Evolutionary conservation across 2,888 invertebrate genomes (phyloP).

Genomic region (Tethea ocularis): DNA sequence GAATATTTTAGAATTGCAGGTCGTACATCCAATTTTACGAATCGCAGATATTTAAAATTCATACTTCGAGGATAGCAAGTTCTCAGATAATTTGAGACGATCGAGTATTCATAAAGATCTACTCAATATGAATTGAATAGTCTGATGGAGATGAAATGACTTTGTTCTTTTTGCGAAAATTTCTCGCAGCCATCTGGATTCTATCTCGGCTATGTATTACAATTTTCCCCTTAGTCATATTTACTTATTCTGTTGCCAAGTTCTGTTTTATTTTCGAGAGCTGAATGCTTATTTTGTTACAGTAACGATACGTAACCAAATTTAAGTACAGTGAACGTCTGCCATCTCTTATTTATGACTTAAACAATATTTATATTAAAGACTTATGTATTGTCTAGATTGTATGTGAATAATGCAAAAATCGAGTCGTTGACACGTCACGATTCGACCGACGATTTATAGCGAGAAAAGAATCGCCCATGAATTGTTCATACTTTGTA

Average conservation of each 20-base stretch:
- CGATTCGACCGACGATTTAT: conserved; percentile 35
- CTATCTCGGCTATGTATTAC: conserved; percentile 54
- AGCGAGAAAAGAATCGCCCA: conserved; percentile 40
- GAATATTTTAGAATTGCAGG: not conserved
- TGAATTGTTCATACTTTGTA: conserved; percentile 65
- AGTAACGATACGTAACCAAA: conserved; percentile 58
- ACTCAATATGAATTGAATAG: conserved; percentile 47
- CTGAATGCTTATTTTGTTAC: conserved; percentile 59
- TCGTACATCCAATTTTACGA: not conserved
- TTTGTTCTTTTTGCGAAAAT: conserved; percentile 49
- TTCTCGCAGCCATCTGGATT: conserved; percentile 59
- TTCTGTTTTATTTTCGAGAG: conserved; percentile 57
- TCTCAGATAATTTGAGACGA: conserved; percentile 41
- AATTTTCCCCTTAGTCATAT: conserved; percentile 56
- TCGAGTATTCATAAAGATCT: conserved; percentile 46
- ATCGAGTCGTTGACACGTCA: conserved; percentile 20
- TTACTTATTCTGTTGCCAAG: conserved; percentile 50
- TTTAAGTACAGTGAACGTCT: conserved; percentile 62
- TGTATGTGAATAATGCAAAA: not conserved
- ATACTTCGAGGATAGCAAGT: conserved; percentile 22
- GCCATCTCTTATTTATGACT: conserved; percentile 46
- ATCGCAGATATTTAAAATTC: not conserved
- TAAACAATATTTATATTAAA: conserved; percentile 28
- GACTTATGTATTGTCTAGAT: conserved; percentile 9
- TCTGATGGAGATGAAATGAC: conserved; percentile 46